phyloP scores from a whole-genome alignment of 1,140 invertebrate species.

The Diabrotica undecimpunctata region DNA sequence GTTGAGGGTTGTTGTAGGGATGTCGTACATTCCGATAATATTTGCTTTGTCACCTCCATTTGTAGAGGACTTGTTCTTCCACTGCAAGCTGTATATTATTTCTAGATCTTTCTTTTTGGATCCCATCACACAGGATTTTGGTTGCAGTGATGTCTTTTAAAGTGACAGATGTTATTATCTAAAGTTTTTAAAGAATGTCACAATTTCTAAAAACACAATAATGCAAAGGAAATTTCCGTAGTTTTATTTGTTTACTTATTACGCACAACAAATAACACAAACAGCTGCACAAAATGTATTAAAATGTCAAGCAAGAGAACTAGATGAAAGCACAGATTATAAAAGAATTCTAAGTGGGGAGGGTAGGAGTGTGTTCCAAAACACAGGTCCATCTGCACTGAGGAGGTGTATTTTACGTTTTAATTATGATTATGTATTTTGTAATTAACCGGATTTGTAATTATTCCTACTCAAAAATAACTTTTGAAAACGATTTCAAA shows the following conservation, averaged over 20 bases:
- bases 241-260: background rate
- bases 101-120: constrained; percentile 40
- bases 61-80: constrained; percentile 42
- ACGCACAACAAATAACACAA: background rate
- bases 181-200: background rate
- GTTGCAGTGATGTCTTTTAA: background rate
- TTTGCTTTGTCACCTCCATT: constrained; percentile 41
- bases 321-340: too few species aligned
- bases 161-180: too few species aligned
- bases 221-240: background rate
- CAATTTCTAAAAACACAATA: background rate
- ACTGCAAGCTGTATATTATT: constrained; percentile 45
- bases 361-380: too few species aligned
- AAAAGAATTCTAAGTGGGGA: too few species aligned
- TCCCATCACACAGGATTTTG: constrained; percentile 28
- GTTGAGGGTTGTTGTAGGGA: constrained; percentile 42
- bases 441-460: too few species aligned
- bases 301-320: too few species aligned
- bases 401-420: too few species aligned
- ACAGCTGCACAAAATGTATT: too few species aligned
- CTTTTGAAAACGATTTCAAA: too few species aligned
- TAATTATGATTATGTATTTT: too few species aligned
- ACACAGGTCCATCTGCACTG: too few species aligned
- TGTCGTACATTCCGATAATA: constrained; percentile 46
- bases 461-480: too few species aligned